Conservation (phyloP, 1,140 invertebrate species). For the Fopius arisanus region DNA sequence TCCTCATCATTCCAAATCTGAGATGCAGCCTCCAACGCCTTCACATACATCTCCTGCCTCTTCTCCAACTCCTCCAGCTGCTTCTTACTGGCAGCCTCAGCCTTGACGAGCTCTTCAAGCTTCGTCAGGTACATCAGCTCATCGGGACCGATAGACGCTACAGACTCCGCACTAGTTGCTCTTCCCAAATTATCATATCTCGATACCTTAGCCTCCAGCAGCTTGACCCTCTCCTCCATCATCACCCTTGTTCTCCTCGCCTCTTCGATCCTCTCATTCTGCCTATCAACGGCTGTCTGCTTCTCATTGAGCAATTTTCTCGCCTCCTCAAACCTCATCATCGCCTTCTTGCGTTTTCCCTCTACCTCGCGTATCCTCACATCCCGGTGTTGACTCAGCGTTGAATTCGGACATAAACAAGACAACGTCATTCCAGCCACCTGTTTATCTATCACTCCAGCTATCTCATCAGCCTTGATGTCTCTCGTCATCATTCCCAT, state of each 20-base stretch:
- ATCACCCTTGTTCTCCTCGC: conserved; percentile 32
- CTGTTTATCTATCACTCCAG: conserved; percentile 41
- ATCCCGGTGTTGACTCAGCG: conserved; percentile 49
- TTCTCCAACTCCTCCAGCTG: conserved; percentile 72
- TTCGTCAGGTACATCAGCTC: conserved; percentile 50
- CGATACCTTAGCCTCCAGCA: background rate
- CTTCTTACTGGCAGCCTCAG: conserved; percentile 55
- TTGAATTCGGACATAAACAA: conserved; percentile 27
- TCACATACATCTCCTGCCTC: conserved; percentile 73
- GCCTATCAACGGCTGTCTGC: conserved; percentile 36
- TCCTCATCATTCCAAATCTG: conserved; percentile 74
- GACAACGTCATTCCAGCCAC: background rate
- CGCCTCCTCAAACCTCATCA: conserved; percentile 44
- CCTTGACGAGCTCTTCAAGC: conserved; percentile 49
- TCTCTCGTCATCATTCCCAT: background rate
- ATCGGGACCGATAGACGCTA: conserved; percentile 44
- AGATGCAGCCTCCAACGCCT: conserved; percentile 77
- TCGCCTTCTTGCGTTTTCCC: conserved; percentile 46
- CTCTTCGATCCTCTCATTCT: conserved; percentile 36
- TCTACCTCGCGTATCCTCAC: conserved; percentile 47
- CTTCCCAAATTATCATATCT: conserved; percentile 25
- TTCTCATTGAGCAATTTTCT: conserved; percentile 42
- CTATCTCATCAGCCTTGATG: background rate
- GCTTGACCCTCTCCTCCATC: background rate
- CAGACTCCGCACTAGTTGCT: conserved; percentile 38